Percentiles rank a stretch among this genome's conserved stretches.
These are phyloP conservation scores for Pseudois nayaur DNA, from an alignment of 2,113 vertebrate species.

Conservation along the genomic window DNA sequence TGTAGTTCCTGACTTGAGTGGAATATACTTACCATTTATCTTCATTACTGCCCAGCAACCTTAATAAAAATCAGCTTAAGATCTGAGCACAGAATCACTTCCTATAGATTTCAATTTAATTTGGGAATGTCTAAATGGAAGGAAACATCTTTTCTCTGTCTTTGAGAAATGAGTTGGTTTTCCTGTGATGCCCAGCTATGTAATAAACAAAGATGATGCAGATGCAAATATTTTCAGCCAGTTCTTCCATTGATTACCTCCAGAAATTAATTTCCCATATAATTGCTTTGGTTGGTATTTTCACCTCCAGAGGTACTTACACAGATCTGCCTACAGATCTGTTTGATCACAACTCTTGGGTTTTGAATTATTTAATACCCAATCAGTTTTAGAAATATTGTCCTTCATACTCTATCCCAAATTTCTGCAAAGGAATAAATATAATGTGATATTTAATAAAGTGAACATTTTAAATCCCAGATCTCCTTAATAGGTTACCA, in stretches of 20 bases:
- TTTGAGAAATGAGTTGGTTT: constrained; percentile 26
- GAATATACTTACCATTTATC: constrained; percentile 36
- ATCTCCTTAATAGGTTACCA: background rate
- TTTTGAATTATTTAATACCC: constrained; percentile 62
- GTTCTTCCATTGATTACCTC: constrained; percentile 40
- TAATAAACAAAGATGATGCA: constrained; percentile 37
- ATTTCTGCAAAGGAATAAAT: constrained; percentile 39
- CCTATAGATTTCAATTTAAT: constrained; percentile 53
- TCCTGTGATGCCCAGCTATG: background rate
- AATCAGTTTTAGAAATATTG: constrained; percentile 46
- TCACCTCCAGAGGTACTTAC: constrained; percentile 31
- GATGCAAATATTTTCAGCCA: background rate
- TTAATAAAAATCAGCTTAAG: constrained; percentile 61
- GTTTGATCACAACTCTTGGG: constrained; percentile 45
- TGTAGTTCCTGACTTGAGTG: constrained; percentile 14
- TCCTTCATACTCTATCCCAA: constrained; percentile 12
- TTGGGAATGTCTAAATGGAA: constrained; percentile 31
- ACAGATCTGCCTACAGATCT: constrained; percentile 14
- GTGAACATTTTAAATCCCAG: background rate
- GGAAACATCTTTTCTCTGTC: constrained; percentile 21
- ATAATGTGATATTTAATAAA: constrained; percentile 37
- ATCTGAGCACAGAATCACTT: constrained; percentile 45
- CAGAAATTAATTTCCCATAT: constrained; percentile 45
- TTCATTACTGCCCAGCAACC: constrained; percentile 50
- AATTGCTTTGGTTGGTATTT: constrained; percentile 48